Base-by-base conservation (phyloP, 2,888 invertebrate genomes). In the Steromphala cineraria region DNA sequence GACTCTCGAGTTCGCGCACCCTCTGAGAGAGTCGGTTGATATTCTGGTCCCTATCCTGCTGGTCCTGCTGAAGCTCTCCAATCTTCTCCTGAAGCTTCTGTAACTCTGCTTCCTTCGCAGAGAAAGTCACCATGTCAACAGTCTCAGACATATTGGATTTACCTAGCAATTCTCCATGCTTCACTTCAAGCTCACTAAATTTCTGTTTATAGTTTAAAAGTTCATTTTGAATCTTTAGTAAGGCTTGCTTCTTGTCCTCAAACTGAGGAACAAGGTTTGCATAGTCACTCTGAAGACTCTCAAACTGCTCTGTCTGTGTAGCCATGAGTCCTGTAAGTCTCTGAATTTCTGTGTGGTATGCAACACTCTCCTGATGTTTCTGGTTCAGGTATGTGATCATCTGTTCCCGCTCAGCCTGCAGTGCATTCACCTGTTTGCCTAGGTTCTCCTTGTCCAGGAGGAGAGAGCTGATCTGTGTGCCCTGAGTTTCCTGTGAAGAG, bases 331-430 rank as follows among this genome's bases (percentile, higher is more conserved):
- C 88, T 17, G 89, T 88, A 67, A 98, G 93, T 40, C 97, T 95
- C 92, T 97, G 97, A 81, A 98, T 96, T 94, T 98, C 98, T 46
- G 94, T 95, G 90, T 98, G 97, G 92, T 97, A 98, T 83, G 96
- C 95, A 40, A 97, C 93, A 91, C 96, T 97, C 94, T 98, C 98
- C 82, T 96, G 95, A 90, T 98, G 97, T 93, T 98, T 98, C 80
- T 96, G 94, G 89, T 96, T 96, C 0, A 98, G 89, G 24, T 92
- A 92, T 3, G 87, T 84, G 24, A 94, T 90, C 84, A 94, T 92
- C 84, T 94, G 93, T 67, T 94, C 93, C 52, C 94, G 84, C 83
- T 94, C 94, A 3, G 86, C 82, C 79, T 92, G 92, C 40, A 92
- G 95, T 19, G 96, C 95, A n/a, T 96, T 94, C 89, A 97, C 95